Evolutionary conservation across 1,140 invertebrate genomes (phyloP), one percentile per base, ranked within the genome.

Genomic region (Epicauta chinensis): DNA sequence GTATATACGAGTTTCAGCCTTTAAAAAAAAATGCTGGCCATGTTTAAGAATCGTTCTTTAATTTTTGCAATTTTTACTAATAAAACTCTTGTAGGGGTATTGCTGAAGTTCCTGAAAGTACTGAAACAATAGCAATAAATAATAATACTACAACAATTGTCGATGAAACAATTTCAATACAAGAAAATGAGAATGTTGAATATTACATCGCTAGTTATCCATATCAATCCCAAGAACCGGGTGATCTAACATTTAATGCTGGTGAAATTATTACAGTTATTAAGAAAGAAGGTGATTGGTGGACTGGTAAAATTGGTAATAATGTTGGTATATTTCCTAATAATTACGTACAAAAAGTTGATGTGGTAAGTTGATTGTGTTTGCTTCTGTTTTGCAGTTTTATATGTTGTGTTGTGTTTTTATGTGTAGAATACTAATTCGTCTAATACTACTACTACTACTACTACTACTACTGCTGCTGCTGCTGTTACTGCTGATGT

Each of bases 271-370:
- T 99, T 45, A 75, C 83, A 53, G 92, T 97, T 1, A 80, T 81
- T 3, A 86, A 93, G 58, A 86, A 89, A 57, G 92, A 97, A 56
- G 94, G 93, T 4, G 94, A 98, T 67, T 98, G 96, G 96, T 98
- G 96, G 96, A 97, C 93, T 7, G 97, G 97, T 31, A 81, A 80
- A 41, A 84, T 96, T 59, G 90, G 82, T 34, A 59, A 65, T 44
- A 58, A 41, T 34, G 46, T 63, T 10, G 97, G 97, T 14, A 94
- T 98, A 55, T 99, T 99, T 73, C 97, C 97, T 0, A 91, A 87
- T 1, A 95, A 94, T 77, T 94, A 93, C 71, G 91, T 94, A 13
- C 81, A 86, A 61, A 80, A 78, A 59, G 75, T 72, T 17, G 77
- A 81, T 61, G 68, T 75, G 65, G 75, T 77, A 60, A 63, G 59